A percentile compares a stretch with the other conserved stretches of the same genome.
Evolutionary conservation across 2,113 vertebrate genomes (phyloP).

Genomic region (Ciconia stormi): DNA sequence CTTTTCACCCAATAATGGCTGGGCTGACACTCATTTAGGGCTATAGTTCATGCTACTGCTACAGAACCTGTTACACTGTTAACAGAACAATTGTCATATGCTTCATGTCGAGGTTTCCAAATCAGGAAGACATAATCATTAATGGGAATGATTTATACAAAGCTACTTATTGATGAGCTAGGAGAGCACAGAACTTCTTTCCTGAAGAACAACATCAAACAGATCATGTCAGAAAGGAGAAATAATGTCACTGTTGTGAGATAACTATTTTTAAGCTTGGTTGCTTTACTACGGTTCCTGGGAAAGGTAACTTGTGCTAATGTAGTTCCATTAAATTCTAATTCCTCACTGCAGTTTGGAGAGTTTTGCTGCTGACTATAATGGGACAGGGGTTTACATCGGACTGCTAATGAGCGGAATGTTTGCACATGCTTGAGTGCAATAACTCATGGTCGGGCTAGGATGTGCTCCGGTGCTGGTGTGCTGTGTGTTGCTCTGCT

Average conservation of each 20-base stretch:
- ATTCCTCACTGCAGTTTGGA: neutral
- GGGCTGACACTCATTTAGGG: neutral
- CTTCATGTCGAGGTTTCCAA: neutral
- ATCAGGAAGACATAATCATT: neutral
- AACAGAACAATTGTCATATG: neutral
- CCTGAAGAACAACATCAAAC: neutral
- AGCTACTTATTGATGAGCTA: neutral
- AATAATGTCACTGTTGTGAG: neutral
- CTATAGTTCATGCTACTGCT: neutral
- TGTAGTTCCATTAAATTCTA: neutral
- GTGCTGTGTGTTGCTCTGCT: neutral
- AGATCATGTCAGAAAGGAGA: neutral
- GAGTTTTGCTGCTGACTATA: neutral
- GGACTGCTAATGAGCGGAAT: neutral
- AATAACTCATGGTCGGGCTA: neutral
- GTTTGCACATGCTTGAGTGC: neutral
- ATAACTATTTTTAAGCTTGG: neutral
- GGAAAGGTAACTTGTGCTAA: neutral
- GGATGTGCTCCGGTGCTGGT: neutral
- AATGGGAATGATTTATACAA: neutral
- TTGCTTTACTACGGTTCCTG: neutral
- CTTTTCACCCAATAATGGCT: neutral
- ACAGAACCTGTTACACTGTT: neutral
- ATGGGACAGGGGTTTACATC: neutral
- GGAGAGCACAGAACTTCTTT: neutral